Percentiles rank a stretch among this genome's conserved stretches.
These are phyloP conservation scores for Lontra canadensis DNA, from an alignment of 2,113 vertebrate genomes.

Conservation along the genomic window DNA sequence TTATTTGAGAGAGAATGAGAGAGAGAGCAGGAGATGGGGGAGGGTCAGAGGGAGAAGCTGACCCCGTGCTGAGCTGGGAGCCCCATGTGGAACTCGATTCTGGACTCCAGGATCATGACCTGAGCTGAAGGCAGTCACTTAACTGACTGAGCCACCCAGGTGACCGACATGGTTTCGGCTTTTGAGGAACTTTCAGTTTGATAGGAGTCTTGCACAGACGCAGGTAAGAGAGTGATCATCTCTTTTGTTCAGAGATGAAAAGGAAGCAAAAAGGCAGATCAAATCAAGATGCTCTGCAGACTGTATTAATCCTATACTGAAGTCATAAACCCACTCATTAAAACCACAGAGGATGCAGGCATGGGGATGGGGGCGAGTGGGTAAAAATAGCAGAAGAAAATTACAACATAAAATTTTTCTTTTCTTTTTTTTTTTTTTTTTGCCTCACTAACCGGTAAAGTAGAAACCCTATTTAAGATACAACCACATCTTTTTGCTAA, in stretches of 20 bases:
- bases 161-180: neutral
- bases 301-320: neutral
- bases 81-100: too few species aligned
- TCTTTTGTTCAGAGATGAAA: slow-evolving; percentile 11
- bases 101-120: too few species aligned
- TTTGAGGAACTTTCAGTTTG: neutral
- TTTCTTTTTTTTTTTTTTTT: neutral
- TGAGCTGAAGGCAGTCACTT: too few species aligned
- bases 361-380: neutral
- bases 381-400: neutral
- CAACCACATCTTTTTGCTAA: neutral
- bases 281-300: neutral
- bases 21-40: too few species aligned
- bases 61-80: too few species aligned
- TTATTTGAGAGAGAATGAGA: too few species aligned
- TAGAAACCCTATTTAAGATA: neutral
- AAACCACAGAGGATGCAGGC: neutral
- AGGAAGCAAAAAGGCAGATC: neutral
- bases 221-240: neutral
- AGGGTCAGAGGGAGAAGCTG: too few species aligned
- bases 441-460: neutral
- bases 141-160: too few species aligned
- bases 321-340: neutral
- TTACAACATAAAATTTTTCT: neutral
- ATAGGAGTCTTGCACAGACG: neutral